Evolutionary conservation across 2,113 vertebrate species (phyloP).

Genomic region (Odontophorus gujanensis): DNA sequence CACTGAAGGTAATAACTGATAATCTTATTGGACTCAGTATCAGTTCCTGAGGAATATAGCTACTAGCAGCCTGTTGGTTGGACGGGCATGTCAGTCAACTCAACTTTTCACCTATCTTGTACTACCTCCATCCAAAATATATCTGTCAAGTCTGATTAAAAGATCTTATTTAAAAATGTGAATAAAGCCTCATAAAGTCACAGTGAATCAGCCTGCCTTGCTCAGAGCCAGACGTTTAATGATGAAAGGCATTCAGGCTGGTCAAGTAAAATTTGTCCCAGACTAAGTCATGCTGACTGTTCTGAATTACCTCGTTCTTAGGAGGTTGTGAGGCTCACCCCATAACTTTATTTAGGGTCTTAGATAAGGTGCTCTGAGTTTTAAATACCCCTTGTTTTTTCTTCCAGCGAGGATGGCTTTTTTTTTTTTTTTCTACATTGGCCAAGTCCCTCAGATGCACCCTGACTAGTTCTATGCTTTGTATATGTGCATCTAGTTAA

Average conservation of each 20-base stretch:
- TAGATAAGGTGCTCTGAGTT: not conserved
- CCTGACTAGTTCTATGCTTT: not conserved
- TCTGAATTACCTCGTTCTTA: not conserved
- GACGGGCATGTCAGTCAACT: not conserved
- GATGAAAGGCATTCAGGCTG: not conserved
- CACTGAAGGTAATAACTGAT: not conserved
- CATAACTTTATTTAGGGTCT: not conserved
- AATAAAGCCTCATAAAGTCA: not conserved
- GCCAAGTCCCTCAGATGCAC: not conserved
- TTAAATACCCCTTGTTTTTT: not conserved
- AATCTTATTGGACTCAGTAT: not conserved
- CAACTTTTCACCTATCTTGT: not conserved
- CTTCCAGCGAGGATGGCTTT: not conserved
- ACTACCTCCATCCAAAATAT: not conserved
- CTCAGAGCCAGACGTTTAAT: not conserved
- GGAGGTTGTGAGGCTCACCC: not conserved
- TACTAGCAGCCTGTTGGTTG: not conserved
- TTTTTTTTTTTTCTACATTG: not conserved
- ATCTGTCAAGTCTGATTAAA: not conserved
- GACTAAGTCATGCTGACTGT: not conserved
- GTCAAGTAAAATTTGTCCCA: not conserved
- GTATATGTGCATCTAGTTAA: not conserved
- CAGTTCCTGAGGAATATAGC: not conserved
- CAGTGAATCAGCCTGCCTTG: not conserved
- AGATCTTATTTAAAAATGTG: not conserved